These are phyloP conservation scores for Eriocheir sinensis DNA, from an alignment of 1,140 invertebrate species.

Conservation along the genomic window DNA sequence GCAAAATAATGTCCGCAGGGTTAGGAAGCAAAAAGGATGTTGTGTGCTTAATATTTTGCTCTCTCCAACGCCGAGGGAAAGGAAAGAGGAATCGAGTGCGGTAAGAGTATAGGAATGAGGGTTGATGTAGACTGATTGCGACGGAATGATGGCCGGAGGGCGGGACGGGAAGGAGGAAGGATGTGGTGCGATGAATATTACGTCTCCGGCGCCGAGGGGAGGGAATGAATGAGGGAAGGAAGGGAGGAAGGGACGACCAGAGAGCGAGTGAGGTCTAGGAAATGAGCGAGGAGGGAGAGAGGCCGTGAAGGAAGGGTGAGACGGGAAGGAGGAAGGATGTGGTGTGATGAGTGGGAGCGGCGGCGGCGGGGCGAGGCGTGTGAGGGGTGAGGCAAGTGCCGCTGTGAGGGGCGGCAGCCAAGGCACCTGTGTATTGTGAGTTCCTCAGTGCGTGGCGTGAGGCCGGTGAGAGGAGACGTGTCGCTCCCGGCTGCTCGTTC, in stretches of 20 bases:
- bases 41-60: too few relatives aligned
- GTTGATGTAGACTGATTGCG: background rate
- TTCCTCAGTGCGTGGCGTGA: constrained; percentile 1
- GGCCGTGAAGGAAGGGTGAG: background rate
- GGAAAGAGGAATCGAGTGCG: background rate
- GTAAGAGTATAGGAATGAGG: background rate
- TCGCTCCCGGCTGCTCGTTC: background rate
- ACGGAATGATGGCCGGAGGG: too few relatives aligned
- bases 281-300: background rate
- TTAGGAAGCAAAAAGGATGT: too few relatives aligned
- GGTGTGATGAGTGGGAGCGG: background rate
- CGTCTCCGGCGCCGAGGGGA: background rate
- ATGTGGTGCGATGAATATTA: too few relatives aligned
- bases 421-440: background rate
- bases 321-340: background rate
- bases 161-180: too few relatives aligned
- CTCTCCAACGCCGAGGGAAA: background rate
- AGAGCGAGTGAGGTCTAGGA: background rate
- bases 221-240: background rate
- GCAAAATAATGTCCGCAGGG: too few relatives aligned
- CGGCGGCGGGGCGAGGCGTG: too few relatives aligned
- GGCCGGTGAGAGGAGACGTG: background rate
- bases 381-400: background rate
- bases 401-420: background rate
- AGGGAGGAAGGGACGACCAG: background rate